Evolutionary conservation across 2,888 invertebrate species (phyloP).

Genomic region (Galerucella calmariensis): DNA sequence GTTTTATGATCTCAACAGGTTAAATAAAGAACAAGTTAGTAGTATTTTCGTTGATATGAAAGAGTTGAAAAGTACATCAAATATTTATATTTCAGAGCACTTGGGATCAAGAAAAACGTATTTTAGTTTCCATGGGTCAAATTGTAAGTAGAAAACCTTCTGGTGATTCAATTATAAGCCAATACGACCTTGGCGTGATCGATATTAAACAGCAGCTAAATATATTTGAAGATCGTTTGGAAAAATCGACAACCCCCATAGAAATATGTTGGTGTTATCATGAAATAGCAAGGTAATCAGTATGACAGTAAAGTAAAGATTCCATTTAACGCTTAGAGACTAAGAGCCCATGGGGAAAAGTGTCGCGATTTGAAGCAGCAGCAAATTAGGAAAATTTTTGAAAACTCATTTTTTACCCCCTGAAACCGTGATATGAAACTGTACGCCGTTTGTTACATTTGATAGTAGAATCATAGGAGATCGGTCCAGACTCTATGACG

Average conservation of each 20-base stretch:
- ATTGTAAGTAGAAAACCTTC: slow-evolving; percentile 56
- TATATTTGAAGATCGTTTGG: slow-evolving; percentile 55
- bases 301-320: neutral
- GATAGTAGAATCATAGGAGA: too few relatives aligned
- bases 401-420: too few relatives aligned
- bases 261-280: slow-evolving; percentile 67
- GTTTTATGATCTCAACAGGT: slow-evolving; percentile 63
- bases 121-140: slow-evolving; percentile 57
- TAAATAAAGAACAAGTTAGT: slow-evolving; percentile 52
- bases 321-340: too few relatives aligned
- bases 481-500: too few relatives aligned
- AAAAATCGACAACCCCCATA: slow-evolving; percentile 54
- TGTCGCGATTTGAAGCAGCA: too few relatives aligned
- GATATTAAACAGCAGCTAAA: slow-evolving; percentile 56
- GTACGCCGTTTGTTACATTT: too few relatives aligned
- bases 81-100: slow-evolving; percentile 9
- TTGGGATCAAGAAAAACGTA: slow-evolving; percentile 55
- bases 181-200: slow-evolving; percentile 56
- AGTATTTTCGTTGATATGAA: neutral
- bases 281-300: slow-evolving; percentile 61
- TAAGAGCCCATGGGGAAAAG: too few relatives aligned
- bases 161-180: slow-evolving; percentile 59
- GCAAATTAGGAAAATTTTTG: too few relatives aligned
- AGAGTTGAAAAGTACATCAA: neutral
- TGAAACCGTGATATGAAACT: too few relatives aligned